Evolutionary conservation across 2,113 vertebrate species (phyloP).

Genomic region (Lichenostomus cassidix): DNA sequence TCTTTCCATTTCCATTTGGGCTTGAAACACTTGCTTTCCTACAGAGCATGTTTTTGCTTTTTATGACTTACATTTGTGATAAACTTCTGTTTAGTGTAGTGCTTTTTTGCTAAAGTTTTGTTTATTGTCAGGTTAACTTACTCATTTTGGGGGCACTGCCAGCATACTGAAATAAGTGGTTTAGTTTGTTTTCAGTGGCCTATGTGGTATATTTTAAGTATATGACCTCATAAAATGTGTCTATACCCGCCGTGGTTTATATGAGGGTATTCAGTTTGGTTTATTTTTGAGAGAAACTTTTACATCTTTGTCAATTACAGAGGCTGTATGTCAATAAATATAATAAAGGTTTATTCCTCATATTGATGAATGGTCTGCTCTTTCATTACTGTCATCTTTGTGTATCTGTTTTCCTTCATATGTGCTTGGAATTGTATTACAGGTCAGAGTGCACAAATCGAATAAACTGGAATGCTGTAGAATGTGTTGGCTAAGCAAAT

Average conservation of each 20-base stretch:
- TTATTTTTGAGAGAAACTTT: constrained; percentile 23
- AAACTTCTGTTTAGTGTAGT: background rate
- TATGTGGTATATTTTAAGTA: background rate
- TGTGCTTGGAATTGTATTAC: constrained; percentile 16
- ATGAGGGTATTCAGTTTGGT: background rate
- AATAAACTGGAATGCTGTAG: background rate
- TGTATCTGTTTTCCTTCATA: constrained; percentile 27
- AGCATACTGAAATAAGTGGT: background rate
- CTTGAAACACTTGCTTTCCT: background rate
- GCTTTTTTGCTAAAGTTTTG: background rate
- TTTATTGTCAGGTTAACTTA: background rate
- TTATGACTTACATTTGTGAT: background rate
- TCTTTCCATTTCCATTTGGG: background rate
- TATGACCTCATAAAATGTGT: background rate
- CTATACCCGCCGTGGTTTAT: background rate
- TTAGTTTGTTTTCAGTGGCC: background rate
- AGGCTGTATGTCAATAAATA: constrained; percentile 9
- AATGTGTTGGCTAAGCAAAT: background rate
- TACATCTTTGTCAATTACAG: constrained; percentile 4
- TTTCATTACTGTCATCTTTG: constrained; percentile 51
- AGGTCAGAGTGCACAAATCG: background rate
- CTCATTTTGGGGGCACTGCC: background rate
- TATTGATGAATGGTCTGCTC: constrained; percentile 18
- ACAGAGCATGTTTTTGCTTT: background rate
- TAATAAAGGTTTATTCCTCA: constrained; percentile 36